These are phyloP conservation scores for Callosobruchus maculatus DNA, from an alignment of 2,888 invertebrate genomes.

Conservation along the genomic window DNA sequence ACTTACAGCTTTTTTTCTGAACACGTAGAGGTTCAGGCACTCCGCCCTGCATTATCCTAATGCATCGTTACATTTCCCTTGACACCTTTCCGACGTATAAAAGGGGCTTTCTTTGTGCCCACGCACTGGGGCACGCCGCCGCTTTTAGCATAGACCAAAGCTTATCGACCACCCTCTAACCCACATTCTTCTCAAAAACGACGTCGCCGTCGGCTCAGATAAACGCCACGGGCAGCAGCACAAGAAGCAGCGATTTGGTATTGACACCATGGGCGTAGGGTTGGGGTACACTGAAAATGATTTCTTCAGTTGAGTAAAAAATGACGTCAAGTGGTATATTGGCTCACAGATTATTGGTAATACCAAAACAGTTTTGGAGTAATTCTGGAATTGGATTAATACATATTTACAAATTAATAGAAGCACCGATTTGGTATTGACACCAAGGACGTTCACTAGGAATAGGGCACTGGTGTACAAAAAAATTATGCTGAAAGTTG, in stretches of 20 bases:
- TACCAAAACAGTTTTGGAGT: too few species aligned
- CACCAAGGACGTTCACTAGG: too few species aligned
- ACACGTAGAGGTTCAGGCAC: too few species aligned
- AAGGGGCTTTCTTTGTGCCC: background rate
- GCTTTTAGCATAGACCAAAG: background rate
- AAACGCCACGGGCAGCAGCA: background rate
- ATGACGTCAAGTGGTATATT: too few species aligned
- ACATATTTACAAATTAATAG: too few species aligned
- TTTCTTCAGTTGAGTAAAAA: too few species aligned
- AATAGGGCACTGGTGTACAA: too few species aligned
- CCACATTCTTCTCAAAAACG: background rate
- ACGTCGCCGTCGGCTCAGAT: background rate
- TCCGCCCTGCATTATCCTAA: background rate
- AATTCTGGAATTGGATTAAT: too few species aligned
- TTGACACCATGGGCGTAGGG: background rate
- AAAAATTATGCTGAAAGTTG: too few species aligned
- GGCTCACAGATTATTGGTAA: too few species aligned
- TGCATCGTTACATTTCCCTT: background rate
- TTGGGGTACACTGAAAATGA: background rate
- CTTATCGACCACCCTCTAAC: background rate
- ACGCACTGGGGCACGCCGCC: background rate
- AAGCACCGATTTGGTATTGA: too few species aligned
- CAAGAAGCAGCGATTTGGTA: background rate
- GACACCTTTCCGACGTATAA: background rate
- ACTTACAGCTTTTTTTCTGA: too few species aligned